Conservation (phyloP, 2,888 invertebrate genomes). For the Erebia palarica region DNA sequence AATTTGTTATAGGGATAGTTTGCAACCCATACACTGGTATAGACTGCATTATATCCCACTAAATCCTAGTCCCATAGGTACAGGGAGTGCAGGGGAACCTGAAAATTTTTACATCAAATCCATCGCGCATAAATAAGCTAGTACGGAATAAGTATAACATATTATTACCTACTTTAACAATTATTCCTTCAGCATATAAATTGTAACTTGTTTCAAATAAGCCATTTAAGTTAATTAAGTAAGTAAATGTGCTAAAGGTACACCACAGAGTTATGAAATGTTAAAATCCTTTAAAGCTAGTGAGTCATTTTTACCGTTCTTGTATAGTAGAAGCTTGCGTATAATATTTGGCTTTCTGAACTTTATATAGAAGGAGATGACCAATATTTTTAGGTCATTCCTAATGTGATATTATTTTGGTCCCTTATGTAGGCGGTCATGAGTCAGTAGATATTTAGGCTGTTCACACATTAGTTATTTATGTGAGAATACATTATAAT, state of each 20-base stretch:
- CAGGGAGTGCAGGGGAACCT: too few species aligned
- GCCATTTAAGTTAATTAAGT: background rate
- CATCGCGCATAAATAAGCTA: too few species aligned
- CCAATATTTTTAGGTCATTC: constrained; percentile 10
- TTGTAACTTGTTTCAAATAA: background rate
- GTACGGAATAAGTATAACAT: too few species aligned
- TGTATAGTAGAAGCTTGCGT: background rate
- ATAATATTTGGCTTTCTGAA: background rate
- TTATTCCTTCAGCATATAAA: background rate
- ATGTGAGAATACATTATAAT: background rate
- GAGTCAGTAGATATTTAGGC: constrained; percentile 18
- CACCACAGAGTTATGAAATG: background rate
- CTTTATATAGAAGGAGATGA: constrained; percentile 15
- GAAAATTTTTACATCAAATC: too few species aligned
- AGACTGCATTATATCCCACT: too few species aligned
- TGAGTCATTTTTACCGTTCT: background rate
- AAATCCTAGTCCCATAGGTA: too few species aligned
- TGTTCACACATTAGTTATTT: background rate
- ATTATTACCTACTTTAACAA: too few species aligned
- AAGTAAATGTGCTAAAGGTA: background rate
- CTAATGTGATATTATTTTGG: constrained; percentile 13
- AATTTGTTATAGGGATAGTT: too few species aligned
- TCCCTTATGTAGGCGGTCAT: constrained; percentile 20
- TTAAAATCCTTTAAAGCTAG: background rate
- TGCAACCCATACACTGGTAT: too few species aligned